Percentiles rank a stretch among this genome's conserved stretches.
phyloP scores from a whole-genome alignment of 2,888 invertebrate genomes.

The Dinocampus coccinellae region DNA sequence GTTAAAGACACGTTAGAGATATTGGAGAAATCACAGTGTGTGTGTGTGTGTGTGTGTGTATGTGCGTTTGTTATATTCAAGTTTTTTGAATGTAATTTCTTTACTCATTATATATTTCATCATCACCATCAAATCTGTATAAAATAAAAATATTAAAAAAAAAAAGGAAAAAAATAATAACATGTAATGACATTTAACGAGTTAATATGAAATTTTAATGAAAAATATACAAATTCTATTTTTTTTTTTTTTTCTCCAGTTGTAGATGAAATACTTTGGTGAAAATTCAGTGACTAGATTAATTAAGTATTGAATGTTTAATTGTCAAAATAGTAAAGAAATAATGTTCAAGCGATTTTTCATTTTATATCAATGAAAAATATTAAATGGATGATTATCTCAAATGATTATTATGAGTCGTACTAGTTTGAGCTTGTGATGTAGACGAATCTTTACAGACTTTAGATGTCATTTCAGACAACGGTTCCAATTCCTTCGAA shows the following conservation, averaged over 20 bases:
- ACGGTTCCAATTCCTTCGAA: constrained; percentile 86
- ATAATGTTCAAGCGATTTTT: background rate
- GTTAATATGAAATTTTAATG: constrained; percentile 34
- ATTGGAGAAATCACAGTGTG: background rate
- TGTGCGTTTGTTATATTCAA: background rate
- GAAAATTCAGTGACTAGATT: constrained; percentile 31
- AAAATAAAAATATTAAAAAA: constrained; percentile 17
- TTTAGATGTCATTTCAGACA: constrained; percentile 81
- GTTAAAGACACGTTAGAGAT: background rate
- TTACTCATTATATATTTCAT: too few relatives aligned
- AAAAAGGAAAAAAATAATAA: background rate
- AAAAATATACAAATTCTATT: constrained; percentile 34
- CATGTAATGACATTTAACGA: background rate
- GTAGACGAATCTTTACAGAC: constrained; percentile 76
- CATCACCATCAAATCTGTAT: background rate
- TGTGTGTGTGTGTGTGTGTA: too few relatives aligned
- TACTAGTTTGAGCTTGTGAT: constrained; percentile 46
- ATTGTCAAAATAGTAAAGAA: background rate
- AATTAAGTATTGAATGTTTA: constrained; percentile 20
- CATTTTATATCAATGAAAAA: background rate
- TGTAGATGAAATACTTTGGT: background rate
- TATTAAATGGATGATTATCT: constrained; percentile 48
- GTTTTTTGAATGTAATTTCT: background rate
- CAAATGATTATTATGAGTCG: constrained; percentile 46
- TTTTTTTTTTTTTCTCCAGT: constrained; percentile 6